Evolutionary conservation across 2,113 vertebrate species (phyloP).

Genomic region (Plecotus auritus): DNA sequence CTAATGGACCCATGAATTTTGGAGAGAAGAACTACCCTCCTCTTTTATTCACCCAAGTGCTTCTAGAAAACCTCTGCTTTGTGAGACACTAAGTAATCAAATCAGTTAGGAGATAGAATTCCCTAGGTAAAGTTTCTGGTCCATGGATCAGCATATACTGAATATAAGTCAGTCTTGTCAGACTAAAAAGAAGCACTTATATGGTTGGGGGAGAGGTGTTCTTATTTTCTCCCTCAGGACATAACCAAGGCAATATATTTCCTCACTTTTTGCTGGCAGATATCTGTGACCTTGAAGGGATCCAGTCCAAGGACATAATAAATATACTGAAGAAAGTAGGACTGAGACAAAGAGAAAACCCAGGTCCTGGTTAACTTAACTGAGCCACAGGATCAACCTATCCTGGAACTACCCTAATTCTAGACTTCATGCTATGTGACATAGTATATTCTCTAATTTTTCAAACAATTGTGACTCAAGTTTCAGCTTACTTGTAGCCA

Average conservation of each 20-base stretch:
- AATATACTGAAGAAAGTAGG: not conserved
- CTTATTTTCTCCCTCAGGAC: not conserved
- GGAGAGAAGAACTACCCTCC: not conserved
- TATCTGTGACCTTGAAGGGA: not conserved
- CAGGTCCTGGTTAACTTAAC: not conserved
- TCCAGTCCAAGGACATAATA: not conserved
- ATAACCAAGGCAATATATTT: not conserved
- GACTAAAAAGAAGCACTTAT: not conserved
- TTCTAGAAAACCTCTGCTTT: not conserved
- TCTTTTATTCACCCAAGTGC: not conserved
- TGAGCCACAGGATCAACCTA: not conserved
- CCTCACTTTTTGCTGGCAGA: not conserved
- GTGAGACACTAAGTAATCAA: not conserved
- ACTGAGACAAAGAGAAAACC: not conserved
- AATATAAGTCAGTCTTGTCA: not conserved
- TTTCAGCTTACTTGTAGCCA: not conserved
- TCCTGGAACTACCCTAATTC: not conserved
- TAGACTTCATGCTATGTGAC: not conserved
- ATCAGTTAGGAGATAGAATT: not conserved
- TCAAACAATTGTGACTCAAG: not conserved
- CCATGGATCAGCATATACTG: not conserved
- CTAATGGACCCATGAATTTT: not conserved
- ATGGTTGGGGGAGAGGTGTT: not conserved
- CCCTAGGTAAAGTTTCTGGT: not conserved
- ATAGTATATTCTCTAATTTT: not conserved